Conservation (phyloP, 2,113 vertebrate species). For the Phalacrocorax carbo region DNA sequence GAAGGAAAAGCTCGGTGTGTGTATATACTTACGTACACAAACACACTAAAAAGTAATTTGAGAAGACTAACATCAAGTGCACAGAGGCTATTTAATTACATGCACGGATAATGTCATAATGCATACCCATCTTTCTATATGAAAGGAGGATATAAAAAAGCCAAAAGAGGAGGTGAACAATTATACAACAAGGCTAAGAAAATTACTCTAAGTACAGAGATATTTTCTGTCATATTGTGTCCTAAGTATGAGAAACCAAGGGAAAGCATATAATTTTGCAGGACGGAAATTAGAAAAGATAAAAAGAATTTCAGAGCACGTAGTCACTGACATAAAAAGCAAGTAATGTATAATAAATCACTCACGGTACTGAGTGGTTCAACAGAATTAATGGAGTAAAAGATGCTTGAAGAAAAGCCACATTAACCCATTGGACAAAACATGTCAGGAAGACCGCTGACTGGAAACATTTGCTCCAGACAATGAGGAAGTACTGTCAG, state of each 20-base stretch:
- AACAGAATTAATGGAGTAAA: background rate
- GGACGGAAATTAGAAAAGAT: background rate
- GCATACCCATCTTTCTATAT: background rate
- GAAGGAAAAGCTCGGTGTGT: background rate
- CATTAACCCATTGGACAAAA: background rate
- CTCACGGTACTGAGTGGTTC: background rate
- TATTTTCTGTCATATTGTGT: background rate
- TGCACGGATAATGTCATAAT: background rate
- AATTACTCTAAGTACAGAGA: background rate
- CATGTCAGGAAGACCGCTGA: background rate
- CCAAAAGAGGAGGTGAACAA: background rate
- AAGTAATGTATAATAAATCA: background rate
- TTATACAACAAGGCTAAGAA: background rate
- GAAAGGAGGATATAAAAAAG: background rate
- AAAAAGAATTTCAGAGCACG: background rate
- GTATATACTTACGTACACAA: background rate
- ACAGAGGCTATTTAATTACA: background rate
- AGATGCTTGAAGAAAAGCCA: background rate
- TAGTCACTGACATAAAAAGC: background rate
- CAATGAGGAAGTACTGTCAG: background rate
- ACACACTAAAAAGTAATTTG: background rate
- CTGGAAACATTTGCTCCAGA: background rate
- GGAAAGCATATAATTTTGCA: background rate
- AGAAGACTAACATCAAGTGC: background rate
- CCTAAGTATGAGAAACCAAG: background rate